Evolutionary conservation across 2,797 vertebrate species (phyloP), one percentile per base, ranked within the genome.

Genomic region (Pitangus sulphuratus): DNA sequence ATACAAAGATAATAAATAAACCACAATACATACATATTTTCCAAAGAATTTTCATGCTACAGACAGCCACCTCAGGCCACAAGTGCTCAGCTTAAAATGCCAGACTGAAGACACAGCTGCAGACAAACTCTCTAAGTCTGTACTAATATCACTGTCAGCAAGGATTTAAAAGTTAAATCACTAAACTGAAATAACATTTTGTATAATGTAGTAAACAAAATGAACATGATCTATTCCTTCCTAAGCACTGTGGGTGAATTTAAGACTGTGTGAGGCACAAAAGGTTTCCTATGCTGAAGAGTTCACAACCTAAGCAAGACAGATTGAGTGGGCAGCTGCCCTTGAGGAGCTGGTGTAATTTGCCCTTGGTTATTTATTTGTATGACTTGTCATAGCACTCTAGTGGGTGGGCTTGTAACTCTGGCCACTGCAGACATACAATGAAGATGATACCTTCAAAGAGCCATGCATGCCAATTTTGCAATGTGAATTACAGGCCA

Each of bases 401-500:
- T 10, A 44, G 47, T 20, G 69, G 60, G 87, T 72, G 96, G 66
- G 60, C 72, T 96, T 87, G 84, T 83, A 93, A 70, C 60, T 90
- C 89, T 57, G 78, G 66, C 53, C 76, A 89, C 79, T 70, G 88
- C 81, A 92, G 82, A 93, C 42, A 25, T 22, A 92, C 72, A 60
- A 39, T 4, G 84, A 65, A 92, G 84, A 93, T 78, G 35, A 1
- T 18, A 69, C 77, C 68, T 95, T 97, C 81, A 96, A 96, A 96
- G 93, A 92, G 57, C 82, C 16, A 66, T 12, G 85, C 56, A 94
- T 33, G 45, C 66, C 92, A 86, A 92, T 91, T 93, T 94, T 93
- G 57, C 69, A 87, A 95, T 78, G 64, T 80, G 94, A 97, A 96
- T 94, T 79, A 66, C 40, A 77, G 80, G 56, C 79, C 56, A 83